Base-by-base conservation (phyloP, 1,140 invertebrate genomes). In the Drosophila neocordata region DNA sequence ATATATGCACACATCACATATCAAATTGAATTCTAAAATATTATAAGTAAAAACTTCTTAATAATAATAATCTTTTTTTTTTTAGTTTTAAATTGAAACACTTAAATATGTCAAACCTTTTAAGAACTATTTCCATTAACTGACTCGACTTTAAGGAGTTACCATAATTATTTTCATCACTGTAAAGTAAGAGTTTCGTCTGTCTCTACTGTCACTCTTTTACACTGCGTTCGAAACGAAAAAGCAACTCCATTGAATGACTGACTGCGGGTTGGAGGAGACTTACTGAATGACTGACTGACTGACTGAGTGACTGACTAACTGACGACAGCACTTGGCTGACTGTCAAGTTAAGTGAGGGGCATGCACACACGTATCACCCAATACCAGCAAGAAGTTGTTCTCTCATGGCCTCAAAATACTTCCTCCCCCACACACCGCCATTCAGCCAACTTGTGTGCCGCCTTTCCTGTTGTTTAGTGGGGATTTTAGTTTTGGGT, bases 301-400 rank as follows among this genome's bases (percentile, higher is more conserved):
- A 67, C 58, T 38, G 27, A 18, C 69, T 63, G 56, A 62, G 60
- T 68, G 41, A 72, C 56, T 53, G 22, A 72, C 27, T 37, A 20
- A 67, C 58, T 38, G 20, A 12, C 27, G n/a, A 37, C 44, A 65
- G 63, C 59, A 72, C 59, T 77, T 69, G 52, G 66, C 69, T 79
- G 71, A 72, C 65, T 80, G 77, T 66, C 65, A 69, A 79, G 75
- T 67, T 74, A 75, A 79, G 77, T 74, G 77, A 66, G 66, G 67
- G 27, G 60, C 60, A 63, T 79, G 63, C 77, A 74, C 63, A 79
- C 66, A 74, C 66, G 52, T 61, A 69, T 31, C 55, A 55, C 9
- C 6, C 9, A n/a, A 57, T 20, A 15, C 20, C 27, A 59, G 41
- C 12, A 34, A 13, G 12, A n/a, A 31, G n/a, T 31, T 31, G 4